phyloP scores from a whole-genome alignment of 2,888 invertebrate genomes.

The Nephrotoma guestfalica region DNA sequence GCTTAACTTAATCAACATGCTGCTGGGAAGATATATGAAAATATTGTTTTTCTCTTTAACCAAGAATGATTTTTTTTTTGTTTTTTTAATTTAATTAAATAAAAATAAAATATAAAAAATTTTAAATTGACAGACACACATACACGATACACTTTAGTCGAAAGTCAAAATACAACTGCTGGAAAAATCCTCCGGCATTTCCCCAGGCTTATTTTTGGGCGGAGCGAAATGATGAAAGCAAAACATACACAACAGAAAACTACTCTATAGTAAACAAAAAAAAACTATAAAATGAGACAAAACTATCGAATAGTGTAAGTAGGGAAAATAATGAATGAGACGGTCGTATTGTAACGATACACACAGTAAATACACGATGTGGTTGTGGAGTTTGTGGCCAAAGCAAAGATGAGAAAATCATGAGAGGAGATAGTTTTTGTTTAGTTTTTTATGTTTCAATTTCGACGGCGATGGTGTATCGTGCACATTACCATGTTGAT shows the following conservation, averaged over 20 bases:
- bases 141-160: background rate
- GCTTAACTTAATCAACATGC: background rate
- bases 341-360: background rate
- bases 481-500: background rate
- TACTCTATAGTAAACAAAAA: background rate
- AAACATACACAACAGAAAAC: background rate
- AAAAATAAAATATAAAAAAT: background rate
- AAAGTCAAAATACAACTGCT: constrained; percentile 1
- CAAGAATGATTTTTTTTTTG: background rate
- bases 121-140: background rate
- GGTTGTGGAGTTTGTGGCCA: background rate
- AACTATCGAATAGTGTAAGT: background rate
- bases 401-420: background rate
- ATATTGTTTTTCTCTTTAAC: background rate
- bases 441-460: background rate
- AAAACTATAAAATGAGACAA: background rate
- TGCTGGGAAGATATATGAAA: background rate
- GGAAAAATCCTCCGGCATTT: constrained; percentile 1
- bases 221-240: background rate
- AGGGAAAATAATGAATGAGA: background rate
- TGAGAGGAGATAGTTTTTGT: background rate
- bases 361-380: background rate
- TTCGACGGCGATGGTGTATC: background rate
- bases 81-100: background rate
- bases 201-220: constrained; percentile 1